These are phyloP conservation scores for Dolichoris vasculosae DNA, from an alignment of 1,140 invertebrate genomes.

Conservation along the genomic window DNA sequence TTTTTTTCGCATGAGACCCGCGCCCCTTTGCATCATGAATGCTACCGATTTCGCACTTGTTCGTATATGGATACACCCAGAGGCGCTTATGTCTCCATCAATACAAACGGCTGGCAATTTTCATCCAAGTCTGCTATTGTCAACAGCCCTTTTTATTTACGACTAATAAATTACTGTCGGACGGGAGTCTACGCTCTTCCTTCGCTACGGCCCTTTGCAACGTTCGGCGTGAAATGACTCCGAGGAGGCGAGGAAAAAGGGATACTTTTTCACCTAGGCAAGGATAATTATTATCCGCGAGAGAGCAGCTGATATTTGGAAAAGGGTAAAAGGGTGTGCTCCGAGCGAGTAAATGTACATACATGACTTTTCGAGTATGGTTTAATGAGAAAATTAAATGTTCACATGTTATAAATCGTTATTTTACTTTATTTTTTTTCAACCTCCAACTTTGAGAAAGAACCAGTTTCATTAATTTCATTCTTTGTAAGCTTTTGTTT, in stretches of 20 bases:
- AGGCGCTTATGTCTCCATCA: slow-evolving; percentile 69
- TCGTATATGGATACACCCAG: slow-evolving; percentile 50
- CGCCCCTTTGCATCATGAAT: slow-evolving; percentile 65
- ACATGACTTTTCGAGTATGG: background rate
- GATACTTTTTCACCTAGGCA: slow-evolving; percentile 22
- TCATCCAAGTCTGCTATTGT: slow-evolving; percentile 61
- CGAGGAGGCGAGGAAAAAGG: background rate
- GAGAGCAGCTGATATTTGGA: slow-evolving; percentile 33
- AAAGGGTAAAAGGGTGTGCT: slow-evolving; percentile 25
- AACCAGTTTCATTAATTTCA: background rate
- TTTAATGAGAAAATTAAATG: slow-evolving; percentile 24
- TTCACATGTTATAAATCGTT: slow-evolving; percentile 5
- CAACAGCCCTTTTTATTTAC: slow-evolving; percentile 56
- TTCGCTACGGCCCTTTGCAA: background rate
- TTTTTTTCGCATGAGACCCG: slow-evolving; percentile 57
- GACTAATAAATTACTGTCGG: slow-evolving; percentile 64
- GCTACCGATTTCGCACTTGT: slow-evolving; percentile 74
- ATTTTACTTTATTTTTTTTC: background rate
- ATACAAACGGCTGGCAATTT: slow-evolving; percentile 62
- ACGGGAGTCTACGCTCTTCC: background rate
- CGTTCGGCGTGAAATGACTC: background rate
- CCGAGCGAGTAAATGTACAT: background rate
- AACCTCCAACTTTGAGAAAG: background rate
- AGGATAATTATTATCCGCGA: slow-evolving; percentile 29
- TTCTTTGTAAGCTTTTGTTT: too few species aligned